Evolutionary conservation across 2,888 invertebrate genomes (phyloP).

Genomic region (Tiliacea aurago): DNA sequence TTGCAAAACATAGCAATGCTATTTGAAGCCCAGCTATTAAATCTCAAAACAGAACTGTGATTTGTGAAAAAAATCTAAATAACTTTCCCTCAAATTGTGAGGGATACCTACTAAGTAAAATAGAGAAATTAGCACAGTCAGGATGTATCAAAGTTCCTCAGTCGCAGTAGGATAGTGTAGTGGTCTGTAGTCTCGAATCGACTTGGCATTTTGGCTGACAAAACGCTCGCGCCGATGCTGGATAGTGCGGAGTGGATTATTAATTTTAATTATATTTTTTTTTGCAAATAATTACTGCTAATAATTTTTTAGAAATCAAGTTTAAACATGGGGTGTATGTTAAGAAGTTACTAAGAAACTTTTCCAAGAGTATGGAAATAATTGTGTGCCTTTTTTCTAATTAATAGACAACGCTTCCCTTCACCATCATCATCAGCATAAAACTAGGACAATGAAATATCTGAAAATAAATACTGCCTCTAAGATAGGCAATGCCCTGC

Average conservation of each 20-base stretch:
- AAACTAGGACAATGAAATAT: neutral
- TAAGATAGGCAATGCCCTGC: neutral
- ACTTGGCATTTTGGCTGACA: slow-evolving; percentile 89
- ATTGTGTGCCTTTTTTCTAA: neutral
- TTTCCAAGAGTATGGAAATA: neutral
- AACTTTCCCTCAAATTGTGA: neutral
- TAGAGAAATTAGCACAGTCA: slow-evolving; percentile 35
- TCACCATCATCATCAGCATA: neutral
- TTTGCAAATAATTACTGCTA: neutral
- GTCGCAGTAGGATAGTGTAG: slow-evolving; percentile 70
- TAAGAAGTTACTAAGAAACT: neutral
- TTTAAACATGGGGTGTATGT: accelerated
- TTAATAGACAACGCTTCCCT: no score
- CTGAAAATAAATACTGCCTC: no score
- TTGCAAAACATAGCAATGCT: neutral
- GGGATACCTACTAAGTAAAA: neutral
- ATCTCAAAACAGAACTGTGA: neutral
- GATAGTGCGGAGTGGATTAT: slow-evolving; percentile 71
- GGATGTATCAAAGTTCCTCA: slow-evolving; percentile 75
- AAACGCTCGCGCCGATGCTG: slow-evolving; percentile 79
- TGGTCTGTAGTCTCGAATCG: slow-evolving; percentile 85
- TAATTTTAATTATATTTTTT: slow-evolving; percentile 2
- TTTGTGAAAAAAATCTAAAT: neutral
- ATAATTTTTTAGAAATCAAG: neutral
- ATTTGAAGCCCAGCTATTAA: neutral